Evolutionary conservation across 2,113 vertebrate genomes (phyloP), one percentile per base, ranked within the genome.

Genomic region (Ariopsis seemanni): DNA sequence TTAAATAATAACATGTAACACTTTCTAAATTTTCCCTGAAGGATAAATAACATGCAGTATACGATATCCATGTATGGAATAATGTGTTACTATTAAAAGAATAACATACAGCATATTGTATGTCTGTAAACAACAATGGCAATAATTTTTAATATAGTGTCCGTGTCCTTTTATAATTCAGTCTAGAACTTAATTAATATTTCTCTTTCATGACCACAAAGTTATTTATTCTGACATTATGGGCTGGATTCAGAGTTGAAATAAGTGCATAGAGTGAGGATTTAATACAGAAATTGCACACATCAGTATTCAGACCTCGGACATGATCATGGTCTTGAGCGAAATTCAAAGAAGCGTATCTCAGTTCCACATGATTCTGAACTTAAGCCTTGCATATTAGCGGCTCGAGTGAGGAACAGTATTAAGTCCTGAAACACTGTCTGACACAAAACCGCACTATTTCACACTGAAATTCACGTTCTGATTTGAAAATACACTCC

Each of bases 241-340:
- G 52, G 52, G 75, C 52, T 78, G 75, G 34, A 78, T 55, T 78
- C 75, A 74, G 34, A 78, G 75, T 17, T 55, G 25, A 78, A 9
- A 11, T 52, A 77, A n/a, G 30, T 2, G 22, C n/a, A 71, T 2
- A 11, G 4, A 67, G n/a, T 15, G 27, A 69, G 67, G 12, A 17
- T 74, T 20, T 48, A 48, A 2, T 27, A 14, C 10, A n/a, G 65
- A 67, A 30, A 69, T 30, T 27, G 62, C 12, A 10, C 62, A n/a
- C 9, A 11, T 69, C 12, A 5, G 5, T 30, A 69, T 42, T n/a
- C 50, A 52, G 14, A 8, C 52, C 1, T 53, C 50, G 6, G 52
- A n/a, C 48, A n/a, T 77, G 15, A 53, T 25, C 12, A 25, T 11
- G 34, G 71, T 20, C 34, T 48, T 74, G 14, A 74, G 67, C 4